phyloP scores from a whole-genome alignment of 2,888 invertebrate genomes.

The Hoplodrina ambigua region DNA sequence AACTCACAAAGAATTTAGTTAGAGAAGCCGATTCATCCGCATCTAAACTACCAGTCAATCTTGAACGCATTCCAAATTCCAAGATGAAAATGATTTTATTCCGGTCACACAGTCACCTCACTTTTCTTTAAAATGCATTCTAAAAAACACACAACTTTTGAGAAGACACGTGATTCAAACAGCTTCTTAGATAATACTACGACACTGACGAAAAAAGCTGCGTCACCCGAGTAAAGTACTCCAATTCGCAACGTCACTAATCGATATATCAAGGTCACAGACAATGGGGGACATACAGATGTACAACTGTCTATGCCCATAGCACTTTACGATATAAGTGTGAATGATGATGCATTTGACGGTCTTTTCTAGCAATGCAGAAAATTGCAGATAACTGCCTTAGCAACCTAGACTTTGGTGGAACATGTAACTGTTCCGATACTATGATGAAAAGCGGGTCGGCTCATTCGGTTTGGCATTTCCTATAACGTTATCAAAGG shows the following conservation, averaged over 20 bases:
- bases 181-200: slow-evolving; percentile 1
- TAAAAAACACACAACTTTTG: slow-evolving; percentile 13
- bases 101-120: slow-evolving; percentile 15
- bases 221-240: slow-evolving; percentile 26
- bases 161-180: slow-evolving; percentile 3
- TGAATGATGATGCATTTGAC: slow-evolving; percentile 27
- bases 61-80: slow-evolving; percentile 58
- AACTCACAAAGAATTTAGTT: background rate
- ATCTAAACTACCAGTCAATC: slow-evolving; percentile 27
- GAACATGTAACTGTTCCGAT: background rate
- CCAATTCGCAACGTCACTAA: slow-evolving; percentile 32
- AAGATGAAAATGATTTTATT: slow-evolving; percentile 37
- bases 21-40: background rate
- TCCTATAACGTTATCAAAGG: too few species aligned
- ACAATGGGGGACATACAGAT: slow-evolving; percentile 11
- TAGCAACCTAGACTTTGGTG: background rate
- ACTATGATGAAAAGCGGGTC: background rate
- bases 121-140: slow-evolving; percentile 31
- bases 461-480: too few species aligned
- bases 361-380: slow-evolving; percentile 17
- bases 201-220: slow-evolving; percentile 6
- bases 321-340: slow-evolving; percentile 11
- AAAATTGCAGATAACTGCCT: background rate
- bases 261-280: slow-evolving; percentile 56
- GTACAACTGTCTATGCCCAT: slow-evolving; percentile 18